These are phyloP conservation scores for Pitangus sulphuratus DNA, from an alignment of 2,797 vertebrate genomes.

Conservation along the genomic window DNA sequence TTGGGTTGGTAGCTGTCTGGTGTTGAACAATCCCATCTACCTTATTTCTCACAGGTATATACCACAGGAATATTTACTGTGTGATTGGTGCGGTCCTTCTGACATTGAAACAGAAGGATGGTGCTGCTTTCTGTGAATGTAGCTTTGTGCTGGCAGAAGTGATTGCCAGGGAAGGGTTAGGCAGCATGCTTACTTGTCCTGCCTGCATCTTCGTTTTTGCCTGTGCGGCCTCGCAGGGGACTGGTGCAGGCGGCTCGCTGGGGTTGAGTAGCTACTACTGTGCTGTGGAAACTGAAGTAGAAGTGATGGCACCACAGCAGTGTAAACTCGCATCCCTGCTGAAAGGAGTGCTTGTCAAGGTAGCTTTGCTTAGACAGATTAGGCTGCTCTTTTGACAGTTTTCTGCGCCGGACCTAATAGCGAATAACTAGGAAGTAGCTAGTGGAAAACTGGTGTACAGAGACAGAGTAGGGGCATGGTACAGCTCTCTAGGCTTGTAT, in stretches of 20 bases:
- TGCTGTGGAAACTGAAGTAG: neutral
- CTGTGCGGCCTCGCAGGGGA: fast-evolving
- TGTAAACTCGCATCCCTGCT: neutral
- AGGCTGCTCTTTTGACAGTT: neutral
- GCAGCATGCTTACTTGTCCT: neutral
- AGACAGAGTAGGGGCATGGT: too few species aligned
- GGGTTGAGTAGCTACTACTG: neutral
- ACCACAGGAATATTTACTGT: neutral
- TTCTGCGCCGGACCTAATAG: neutral
- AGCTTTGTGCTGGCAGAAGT: neutral
- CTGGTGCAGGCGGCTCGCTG: neutral
- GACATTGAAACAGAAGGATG: neutral
- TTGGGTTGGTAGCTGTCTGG: neutral
- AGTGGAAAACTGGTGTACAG: neutral
- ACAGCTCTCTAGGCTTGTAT: neutral
- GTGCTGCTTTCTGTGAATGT: neutral
- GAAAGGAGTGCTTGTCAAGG: neutral
- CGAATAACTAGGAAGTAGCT: neutral
- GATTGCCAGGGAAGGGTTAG: neutral
- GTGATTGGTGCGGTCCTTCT: neutral
- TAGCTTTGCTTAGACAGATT: neutral
- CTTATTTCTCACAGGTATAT: neutral
- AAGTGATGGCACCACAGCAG: neutral
- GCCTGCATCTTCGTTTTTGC: neutral
- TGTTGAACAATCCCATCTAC: neutral